Evolutionary conservation across 2,888 invertebrate species (phyloP).

Genomic region (Anarsia innoxiella): DNA sequence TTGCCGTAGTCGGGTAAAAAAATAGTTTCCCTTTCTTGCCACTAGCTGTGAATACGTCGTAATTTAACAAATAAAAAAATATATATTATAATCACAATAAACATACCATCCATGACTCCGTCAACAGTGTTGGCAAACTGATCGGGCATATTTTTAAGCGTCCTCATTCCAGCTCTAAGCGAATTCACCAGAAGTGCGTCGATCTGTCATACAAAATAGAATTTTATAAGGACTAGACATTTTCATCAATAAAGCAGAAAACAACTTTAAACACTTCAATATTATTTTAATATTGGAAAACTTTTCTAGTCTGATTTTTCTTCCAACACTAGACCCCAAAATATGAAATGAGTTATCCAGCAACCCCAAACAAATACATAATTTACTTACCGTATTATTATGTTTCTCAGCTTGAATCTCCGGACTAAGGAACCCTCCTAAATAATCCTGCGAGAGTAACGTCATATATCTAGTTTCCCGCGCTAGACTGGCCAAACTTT

Average conservation of each 20-base stretch:
- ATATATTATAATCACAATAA: too few species aligned
- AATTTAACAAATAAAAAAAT: too few species aligned
- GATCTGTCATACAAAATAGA: slow-evolving; percentile 53
- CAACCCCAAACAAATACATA: too few species aligned
- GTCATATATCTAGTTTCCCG: slow-evolving; percentile 55
- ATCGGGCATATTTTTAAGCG: slow-evolving; percentile 92
- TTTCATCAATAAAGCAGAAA: not conserved
- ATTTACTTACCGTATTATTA: slow-evolving; percentile 47
- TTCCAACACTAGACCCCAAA: too few species aligned
- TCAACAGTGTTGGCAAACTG: slow-evolving; percentile 89
- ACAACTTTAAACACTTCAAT: not conserved
- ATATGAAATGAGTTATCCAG: too few species aligned
- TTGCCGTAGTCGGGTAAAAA: too few species aligned
- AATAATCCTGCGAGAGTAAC: slow-evolving; percentile 50
- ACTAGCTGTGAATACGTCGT: too few species aligned
- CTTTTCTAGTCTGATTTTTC: too few species aligned
- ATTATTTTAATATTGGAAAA: too few species aligned
- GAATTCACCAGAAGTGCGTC: slow-evolving; percentile 85
- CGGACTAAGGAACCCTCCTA: slow-evolving; percentile 64
- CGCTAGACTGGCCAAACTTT: slow-evolving; percentile 71
- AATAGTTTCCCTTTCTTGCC: too few species aligned
- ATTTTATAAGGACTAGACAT: not conserved
- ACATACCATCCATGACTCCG: slow-evolving; percentile 84
- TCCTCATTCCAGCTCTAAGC: slow-evolving; percentile 87
- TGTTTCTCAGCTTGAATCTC: slow-evolving; percentile 63